Base-by-base conservation (phyloP, 2,797 vertebrate species). In the Bothrops alternatus region DNA sequence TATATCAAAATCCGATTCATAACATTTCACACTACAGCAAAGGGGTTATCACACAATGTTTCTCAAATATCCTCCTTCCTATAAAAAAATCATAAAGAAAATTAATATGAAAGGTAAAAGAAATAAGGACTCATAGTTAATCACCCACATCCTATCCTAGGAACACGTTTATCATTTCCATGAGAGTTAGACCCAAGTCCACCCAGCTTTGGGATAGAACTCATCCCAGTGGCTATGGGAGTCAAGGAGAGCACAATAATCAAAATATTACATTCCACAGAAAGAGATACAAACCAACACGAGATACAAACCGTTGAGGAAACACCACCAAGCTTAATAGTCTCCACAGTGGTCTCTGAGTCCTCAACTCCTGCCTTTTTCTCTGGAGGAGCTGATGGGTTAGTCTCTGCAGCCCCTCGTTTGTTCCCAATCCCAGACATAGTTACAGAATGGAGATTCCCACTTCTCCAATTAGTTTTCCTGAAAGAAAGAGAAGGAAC, bases 281-380 rank as follows among this genome's bases (percentile, higher is more conserved):
- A 25, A 53, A 3, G 23, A 86, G 89, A n/a, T 0, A 0, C 16
- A 82, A 0, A 0, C 0, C 0, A 3, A 0, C 0, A 69, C 60
- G 8, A 50, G 78, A 56, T 50, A 95, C 94, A 4, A 96, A 99
- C 99, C 61, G 98, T 98, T 96, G 99, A 99, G 88, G 98, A 99
- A 95, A 99, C 98, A 1, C 99, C 98, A 88, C 99, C 99, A 14
- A 99, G 98, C 95, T 99, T 99, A 97, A 99, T 99, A 93, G 98
- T 98, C 91, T 98, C 98, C 94, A 98, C 98, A 0, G 98, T 98
- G 82, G 98, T 98, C 50, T 98, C 98, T 0, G 96, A 97, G 91
- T 98, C 97, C 94, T 98, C 98, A 53, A 98, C 97, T 7, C 97
- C 96, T 0, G 97, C 91, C 91, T 98, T 98, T 94, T 98, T 98